These are phyloP conservation scores for Phyllotreta striolata DNA, from an alignment of 2,888 invertebrate genomes.

Conservation along the genomic window DNA sequence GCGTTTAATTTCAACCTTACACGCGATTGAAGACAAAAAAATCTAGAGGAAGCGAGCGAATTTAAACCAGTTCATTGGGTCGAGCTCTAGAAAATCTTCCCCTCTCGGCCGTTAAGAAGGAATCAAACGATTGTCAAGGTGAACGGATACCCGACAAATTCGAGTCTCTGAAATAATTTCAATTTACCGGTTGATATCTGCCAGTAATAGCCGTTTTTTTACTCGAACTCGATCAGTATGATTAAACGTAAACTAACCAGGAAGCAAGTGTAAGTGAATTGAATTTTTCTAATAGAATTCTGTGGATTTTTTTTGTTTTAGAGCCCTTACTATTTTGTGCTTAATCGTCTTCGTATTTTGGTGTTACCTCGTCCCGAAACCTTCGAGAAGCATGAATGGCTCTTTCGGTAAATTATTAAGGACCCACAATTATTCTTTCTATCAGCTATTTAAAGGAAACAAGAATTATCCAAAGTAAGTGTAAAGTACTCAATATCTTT, in stretches of 20 bases:
- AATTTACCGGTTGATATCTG: conserved; percentile 9
- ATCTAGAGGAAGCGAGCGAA: too few species aligned
- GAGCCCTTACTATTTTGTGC: too few species aligned
- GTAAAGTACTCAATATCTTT: too few species aligned
- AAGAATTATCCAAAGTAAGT: too few species aligned
- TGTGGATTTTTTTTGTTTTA: too few species aligned
- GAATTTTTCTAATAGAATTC: not conserved
- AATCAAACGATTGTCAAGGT: conserved; percentile 8
- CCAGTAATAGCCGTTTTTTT: not conserved
- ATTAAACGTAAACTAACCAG: conserved; percentile 1
- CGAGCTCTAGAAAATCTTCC: not conserved
- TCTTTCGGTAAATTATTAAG: too few species aligned
- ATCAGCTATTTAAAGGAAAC: too few species aligned
- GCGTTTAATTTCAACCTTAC: conserved; percentile 1
- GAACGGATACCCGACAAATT: not conserved
- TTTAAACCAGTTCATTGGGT: too few species aligned
- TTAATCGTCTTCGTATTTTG: too few species aligned
- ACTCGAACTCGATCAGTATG: not conserved
- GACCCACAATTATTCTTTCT: too few species aligned
- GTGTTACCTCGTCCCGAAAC: too few species aligned
- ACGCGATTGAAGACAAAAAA: not conserved
- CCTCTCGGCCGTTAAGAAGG: not conserved
- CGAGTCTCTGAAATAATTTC: not conserved
- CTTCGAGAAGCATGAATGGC: too few species aligned
- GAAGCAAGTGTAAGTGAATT: not conserved